Percentiles rank a stretch among this genome's conserved stretches.
These are phyloP conservation scores for Oreochromis tanganicae DNA, from an alignment of 2,113 vertebrate genomes.

Conservation along the genomic window DNA sequence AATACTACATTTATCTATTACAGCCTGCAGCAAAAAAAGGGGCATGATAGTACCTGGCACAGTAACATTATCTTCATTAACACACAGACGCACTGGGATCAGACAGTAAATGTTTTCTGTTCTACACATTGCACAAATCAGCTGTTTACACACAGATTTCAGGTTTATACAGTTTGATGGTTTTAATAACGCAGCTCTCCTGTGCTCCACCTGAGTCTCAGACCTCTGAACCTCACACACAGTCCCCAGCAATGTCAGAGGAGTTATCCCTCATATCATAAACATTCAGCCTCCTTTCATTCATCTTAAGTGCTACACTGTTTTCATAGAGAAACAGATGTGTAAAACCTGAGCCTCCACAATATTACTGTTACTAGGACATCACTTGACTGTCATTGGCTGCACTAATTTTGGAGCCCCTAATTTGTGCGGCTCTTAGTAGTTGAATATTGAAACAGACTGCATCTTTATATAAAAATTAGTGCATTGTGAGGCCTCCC, in stretches of 20 bases:
- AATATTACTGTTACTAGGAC: neutral
- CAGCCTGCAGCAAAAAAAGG: neutral
- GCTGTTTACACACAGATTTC: accelerated
- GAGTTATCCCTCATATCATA: neutral
- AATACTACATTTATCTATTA: neutral
- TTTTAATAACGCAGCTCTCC: neutral
- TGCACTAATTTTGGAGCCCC: neutral
- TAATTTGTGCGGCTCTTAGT: accelerated
- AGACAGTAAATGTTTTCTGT: accelerated
- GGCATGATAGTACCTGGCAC: neutral
- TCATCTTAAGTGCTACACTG: accelerated
- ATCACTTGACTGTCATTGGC: accelerated
- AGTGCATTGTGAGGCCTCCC: neutral
- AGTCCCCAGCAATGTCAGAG: neutral
- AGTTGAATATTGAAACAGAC: neutral
- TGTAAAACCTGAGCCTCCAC: accelerated
- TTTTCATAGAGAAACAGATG: accelerated
- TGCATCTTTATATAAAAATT: neutral
- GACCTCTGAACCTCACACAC: neutral
- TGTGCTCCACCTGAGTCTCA: neutral
- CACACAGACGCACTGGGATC: neutral
- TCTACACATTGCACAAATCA: neutral
- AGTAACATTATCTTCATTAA: neutral
- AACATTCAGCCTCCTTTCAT: neutral
- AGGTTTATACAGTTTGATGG: neutral